Conservation (phyloP, 2,797 vertebrate genomes). For the Myotis planiceps region DNA sequence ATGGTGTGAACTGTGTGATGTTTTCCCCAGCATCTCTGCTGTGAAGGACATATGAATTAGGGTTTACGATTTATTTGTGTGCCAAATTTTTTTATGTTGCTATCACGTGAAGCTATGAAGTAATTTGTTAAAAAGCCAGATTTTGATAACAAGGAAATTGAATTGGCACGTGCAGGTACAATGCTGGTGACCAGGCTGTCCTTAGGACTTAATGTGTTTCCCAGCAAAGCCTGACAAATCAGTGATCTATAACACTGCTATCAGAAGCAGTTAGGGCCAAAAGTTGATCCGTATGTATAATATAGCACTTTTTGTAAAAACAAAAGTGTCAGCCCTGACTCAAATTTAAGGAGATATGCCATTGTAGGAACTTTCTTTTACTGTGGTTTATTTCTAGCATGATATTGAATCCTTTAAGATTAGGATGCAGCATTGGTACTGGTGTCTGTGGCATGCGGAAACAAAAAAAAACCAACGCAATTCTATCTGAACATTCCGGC, state of each 20-base stretch:
- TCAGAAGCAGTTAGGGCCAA: neutral
- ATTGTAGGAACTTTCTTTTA: conserved; percentile 29
- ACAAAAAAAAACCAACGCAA: conserved; percentile 62
- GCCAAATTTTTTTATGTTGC: neutral
- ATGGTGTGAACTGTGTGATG: neutral
- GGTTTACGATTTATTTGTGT: neutral
- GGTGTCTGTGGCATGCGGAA: conserved; percentile 55
- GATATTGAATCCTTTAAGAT: conserved; percentile 65
- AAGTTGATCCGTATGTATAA: neutral
- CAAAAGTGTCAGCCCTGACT: neutral
- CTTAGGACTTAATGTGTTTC: neutral
- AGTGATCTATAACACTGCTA: neutral
- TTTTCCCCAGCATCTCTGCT: neutral
- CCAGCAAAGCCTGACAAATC: neutral
- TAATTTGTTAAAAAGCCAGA: neutral
- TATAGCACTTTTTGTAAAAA: neutral
- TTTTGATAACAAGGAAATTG: neutral
- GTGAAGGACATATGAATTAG: neutral
- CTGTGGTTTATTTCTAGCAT: conserved; percentile 77
- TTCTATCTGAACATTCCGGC: conserved; percentile 77
- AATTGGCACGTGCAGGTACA: neutral
- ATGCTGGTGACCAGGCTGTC: neutral
- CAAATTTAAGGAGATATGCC: neutral
- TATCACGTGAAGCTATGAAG: neutral
- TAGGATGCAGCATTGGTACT: conserved; percentile 67